Base-by-base conservation (phyloP, 2,888 invertebrate species). In the Coenonympha glycerion region DNA sequence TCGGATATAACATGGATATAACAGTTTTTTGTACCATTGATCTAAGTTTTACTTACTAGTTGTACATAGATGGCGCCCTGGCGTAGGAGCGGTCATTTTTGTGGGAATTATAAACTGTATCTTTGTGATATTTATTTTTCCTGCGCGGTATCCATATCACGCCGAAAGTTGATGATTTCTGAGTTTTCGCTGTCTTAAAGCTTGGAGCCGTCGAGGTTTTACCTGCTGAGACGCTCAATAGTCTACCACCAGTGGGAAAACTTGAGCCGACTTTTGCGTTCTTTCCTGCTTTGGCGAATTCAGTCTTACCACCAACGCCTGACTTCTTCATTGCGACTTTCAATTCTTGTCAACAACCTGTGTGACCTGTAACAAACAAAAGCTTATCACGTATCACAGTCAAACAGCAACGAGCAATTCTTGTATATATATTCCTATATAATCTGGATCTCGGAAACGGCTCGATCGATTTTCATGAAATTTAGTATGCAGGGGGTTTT, bases 81-180 rank as follows among this genome's bases (percentile, higher is more conserved):
- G 80, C 77, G 45, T 64, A 71, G 9, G 64, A 59, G 4, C 63
- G 68, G 11, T 76, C 70, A 42, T 76, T 64, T 46, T 71, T 71
- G 28, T 77, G 67, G 1, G 80, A 63, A 55, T 72, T 76, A 59
- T 76, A 80, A 6, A 72, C 76, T 11, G 61, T 33, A 47, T 85
- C 81, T 51, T 80, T 85, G 6, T 61, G 46, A n/a, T 61, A 49
- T 52, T 76, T 82, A 54, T 79, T 76, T 58, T 70, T 79, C 58
- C 65, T 77, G 2, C 71, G 71, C 1, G 86, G 86, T 53, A 87
- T 50, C 86, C 85, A 87, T 60, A 87, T 71, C 45, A 87, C 72
- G 2, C 83, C 81, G 41, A 86, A 77, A 11, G 75, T 69, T 3
- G 75, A 60, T 0, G 71, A 59, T 60, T 81, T 83, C 16, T 59